phyloP scores from a whole-genome alignment of 2,113 vertebrate species.

The Pteropus alecto region DNA sequence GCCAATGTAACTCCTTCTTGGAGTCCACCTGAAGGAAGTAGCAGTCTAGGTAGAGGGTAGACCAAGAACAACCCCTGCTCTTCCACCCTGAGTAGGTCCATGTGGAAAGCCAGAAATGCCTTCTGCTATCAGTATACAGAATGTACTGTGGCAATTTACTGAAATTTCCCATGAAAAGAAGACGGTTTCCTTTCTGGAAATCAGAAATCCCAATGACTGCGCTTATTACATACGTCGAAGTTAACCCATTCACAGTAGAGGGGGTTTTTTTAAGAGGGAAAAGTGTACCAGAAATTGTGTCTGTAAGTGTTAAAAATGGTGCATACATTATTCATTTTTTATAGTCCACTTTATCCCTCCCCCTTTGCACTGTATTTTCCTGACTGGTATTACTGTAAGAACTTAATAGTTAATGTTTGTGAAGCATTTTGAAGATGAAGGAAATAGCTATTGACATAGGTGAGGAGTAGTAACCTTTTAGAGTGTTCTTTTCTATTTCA shows the following conservation, averaged over 20 bases:
- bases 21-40: background rate
- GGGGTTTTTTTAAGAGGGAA: conserved; percentile 29
- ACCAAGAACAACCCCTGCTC: background rate
- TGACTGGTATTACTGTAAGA: conserved; percentile 15
- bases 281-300: conserved; percentile 46
- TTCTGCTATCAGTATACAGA: background rate
- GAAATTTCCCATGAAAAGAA: conserved; percentile 26
- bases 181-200: background rate
- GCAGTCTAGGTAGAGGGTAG: background rate
- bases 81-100: background rate
- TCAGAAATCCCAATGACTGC: conserved; percentile 1
- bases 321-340: conserved; percentile 41
- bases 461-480: conserved; percentile 1
- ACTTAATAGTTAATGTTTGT: conserved; percentile 39
- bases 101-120: background rate
- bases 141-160: background rate
- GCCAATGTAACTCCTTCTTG: background rate
- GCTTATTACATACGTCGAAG: conserved; percentile 27
- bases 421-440: conserved; percentile 47
- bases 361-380: conserved; percentile 29
- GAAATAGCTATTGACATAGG: conserved; percentile 2
- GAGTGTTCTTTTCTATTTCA: conserved; percentile 52
- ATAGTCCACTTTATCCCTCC: background rate
- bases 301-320: conserved; percentile 7
- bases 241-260: conserved; percentile 37